phyloP scores from a whole-genome alignment of 2,888 invertebrate species.

The Pantelozetes paolii region DNA sequence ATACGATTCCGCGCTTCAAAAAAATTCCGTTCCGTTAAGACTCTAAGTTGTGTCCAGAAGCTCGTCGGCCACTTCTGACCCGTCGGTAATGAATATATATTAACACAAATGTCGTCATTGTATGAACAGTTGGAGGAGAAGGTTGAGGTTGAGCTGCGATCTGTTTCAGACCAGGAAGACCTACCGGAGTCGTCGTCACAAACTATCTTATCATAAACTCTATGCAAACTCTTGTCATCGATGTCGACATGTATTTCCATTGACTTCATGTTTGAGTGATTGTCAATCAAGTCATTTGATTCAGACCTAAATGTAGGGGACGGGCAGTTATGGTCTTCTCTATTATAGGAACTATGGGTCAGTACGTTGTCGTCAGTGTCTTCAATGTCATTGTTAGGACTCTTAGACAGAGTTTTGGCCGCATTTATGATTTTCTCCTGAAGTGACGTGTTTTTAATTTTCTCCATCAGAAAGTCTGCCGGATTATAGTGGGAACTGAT shows the following conservation, averaged over 20 bases:
- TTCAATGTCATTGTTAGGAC: slow-evolving; percentile 14
- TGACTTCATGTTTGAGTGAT: slow-evolving; percentile 5
- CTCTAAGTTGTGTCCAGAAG: slow-evolving; percentile 72
- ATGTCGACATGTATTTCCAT: neutral
- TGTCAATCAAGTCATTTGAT: neutral
- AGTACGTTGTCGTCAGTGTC: neutral
- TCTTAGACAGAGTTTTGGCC: slow-evolving; percentile 61
- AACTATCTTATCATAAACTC: slow-evolving; percentile 27
- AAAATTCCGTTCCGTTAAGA: slow-evolving; percentile 69
- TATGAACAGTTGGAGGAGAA: slow-evolving; percentile 41
- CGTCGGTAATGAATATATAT: neutral
- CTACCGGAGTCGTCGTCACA: slow-evolving; percentile 60
- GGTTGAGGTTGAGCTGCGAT: slow-evolving; percentile 57
- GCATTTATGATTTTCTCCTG: slow-evolving; percentile 65
- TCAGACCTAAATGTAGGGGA: neutral
- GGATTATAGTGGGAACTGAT: slow-evolving; percentile 75
- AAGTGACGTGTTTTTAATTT: slow-evolving; percentile 67
- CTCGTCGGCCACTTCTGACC: slow-evolving; percentile 64
- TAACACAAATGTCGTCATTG: slow-evolving; percentile 29
- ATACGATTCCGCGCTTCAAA: slow-evolving; percentile 69
- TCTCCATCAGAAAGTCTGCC: slow-evolving; percentile 76
- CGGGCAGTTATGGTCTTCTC: neutral
- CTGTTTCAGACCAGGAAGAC: slow-evolving; percentile 63
- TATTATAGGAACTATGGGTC: slow-evolving; percentile 7
- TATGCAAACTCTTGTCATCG: slow-evolving; percentile 2